These are phyloP conservation scores for Coptodon bakossiorum DNA, from an alignment of 2,113 vertebrate species.

Conservation along the genomic window DNA sequence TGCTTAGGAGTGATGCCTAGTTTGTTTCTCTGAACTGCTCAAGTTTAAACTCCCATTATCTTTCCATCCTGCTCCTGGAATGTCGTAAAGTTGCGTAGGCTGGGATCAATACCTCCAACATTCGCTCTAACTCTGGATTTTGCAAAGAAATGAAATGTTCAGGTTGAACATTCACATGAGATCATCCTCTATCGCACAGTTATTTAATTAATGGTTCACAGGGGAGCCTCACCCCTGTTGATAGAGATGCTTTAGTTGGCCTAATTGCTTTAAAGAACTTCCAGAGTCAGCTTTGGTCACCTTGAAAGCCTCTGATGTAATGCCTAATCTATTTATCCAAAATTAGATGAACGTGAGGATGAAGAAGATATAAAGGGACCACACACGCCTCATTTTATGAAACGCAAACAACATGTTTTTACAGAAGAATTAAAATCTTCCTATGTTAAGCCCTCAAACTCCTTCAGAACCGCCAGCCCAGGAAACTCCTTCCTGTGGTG, in stretches of 20 bases:
- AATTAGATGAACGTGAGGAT: not conserved
- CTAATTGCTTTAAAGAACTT: not conserved
- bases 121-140: not conserved
- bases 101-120: constrained; percentile 10
- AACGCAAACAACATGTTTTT: not conserved
- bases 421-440: not conserved
- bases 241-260: not conserved
- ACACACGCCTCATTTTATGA: not conserved
- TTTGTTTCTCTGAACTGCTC: not conserved
- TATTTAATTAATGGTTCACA: not conserved
- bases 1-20: not conserved
- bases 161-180: not conserved
- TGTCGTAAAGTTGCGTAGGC: not conserved
- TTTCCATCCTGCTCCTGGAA: not conserved
- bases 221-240: not conserved
- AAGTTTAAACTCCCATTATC: not conserved
- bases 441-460: not conserved
- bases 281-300: not conserved
- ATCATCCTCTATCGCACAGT: not conserved
- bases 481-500: not conserved
- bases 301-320: not conserved
- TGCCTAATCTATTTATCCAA: not conserved
- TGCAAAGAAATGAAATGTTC: constrained; percentile 39
- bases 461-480: not conserved
- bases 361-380: not conserved